A percentile compares a stretch with the other conserved stretches of the same genome.
Evolutionary conservation across 2,888 invertebrate genomes (phyloP).

Genomic region (Chrysolina americana): DNA sequence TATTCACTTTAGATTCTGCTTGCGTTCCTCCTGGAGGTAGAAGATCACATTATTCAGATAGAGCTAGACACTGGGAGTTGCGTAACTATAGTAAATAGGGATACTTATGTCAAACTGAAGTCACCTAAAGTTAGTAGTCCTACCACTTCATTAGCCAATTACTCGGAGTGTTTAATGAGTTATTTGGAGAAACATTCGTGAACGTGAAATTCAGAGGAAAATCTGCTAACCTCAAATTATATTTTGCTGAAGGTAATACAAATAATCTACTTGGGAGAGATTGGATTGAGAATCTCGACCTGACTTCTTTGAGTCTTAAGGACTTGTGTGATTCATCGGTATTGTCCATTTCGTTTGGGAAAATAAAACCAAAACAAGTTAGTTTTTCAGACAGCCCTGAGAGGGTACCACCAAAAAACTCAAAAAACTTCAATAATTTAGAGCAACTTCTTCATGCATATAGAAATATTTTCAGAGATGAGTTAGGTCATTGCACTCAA

Average conservation of each 20-base stretch:
- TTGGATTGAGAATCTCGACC: neutral
- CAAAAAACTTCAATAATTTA: neutral
- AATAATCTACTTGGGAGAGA: neutral
- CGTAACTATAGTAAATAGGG: neutral
- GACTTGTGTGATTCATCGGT: neutral
- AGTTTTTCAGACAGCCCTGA: neutral
- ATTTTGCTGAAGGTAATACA: neutral
- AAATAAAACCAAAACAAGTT: neutral
- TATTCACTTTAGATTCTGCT: too few relatives aligned
- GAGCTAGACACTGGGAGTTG: neutral
- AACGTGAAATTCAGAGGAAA: too few relatives aligned
- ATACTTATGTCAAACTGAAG: neutral
- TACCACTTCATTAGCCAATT: neutral
- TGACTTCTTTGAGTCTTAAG: neutral
- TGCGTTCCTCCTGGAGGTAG: neutral
- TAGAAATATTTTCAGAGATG: too few relatives aligned
- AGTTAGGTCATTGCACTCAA: too few relatives aligned
- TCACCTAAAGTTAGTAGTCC: neutral
- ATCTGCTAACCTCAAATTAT: neutral
- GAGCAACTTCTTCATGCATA: neutral
- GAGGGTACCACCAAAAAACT: too few relatives aligned
- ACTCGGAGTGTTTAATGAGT: too few relatives aligned
- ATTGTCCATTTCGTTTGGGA: neutral
- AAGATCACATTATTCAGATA: neutral
- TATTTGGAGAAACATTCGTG: too few relatives aligned